Base-by-base conservation (phyloP, 2,888 invertebrate genomes). In the Cremastobaeus sp. region DNA sequence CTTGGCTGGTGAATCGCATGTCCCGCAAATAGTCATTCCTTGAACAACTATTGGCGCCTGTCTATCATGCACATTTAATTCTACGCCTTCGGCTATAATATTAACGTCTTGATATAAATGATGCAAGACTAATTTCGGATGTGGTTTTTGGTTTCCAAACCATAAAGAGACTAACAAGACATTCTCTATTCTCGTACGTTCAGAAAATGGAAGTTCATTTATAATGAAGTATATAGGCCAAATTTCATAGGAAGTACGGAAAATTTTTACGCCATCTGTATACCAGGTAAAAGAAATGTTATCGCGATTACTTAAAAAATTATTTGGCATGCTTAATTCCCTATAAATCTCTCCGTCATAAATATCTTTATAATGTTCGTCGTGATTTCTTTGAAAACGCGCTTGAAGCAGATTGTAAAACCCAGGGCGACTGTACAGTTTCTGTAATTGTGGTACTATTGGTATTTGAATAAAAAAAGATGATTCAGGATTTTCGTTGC, bases 351-450 rank as follows among this genome's bases (percentile, higher is more conserved):
- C 15, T 4, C 45, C 45, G 8, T 45, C 45, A 9, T 28, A 45
- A 4, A 45, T 28, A 6, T 54, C 28, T 54, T 54, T 30, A n/a
- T 11, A 41, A 20, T 41, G 18, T 9, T 11, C 20, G 3, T n/a
- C 11, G 11, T 18, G n/a, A 2, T 20, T 20, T 20, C 41, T 18
- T 41, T 41, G n/a, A 20, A 41, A 41, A 2, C 41, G 3, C 4
- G 3, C 3, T 11, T 41, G n/a, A 4, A 41, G 20, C 20, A 20
- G 11, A 4, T 41, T 3, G 14, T 41, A 41, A 20, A 41, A 41
- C 11, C 41, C 41, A 11, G 41, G 41, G 3, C 41, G 43, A 14
- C 6, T 43, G 6, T 21, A 43, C 6, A 43, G 2, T 25, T 20
- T 43, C 8, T 43, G 4, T 12, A 43, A 9, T 12, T 43, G 43